Evolutionary conservation across 2,888 invertebrate genomes (phyloP).

Genomic region (Aspidiotus rigidus): DNA sequence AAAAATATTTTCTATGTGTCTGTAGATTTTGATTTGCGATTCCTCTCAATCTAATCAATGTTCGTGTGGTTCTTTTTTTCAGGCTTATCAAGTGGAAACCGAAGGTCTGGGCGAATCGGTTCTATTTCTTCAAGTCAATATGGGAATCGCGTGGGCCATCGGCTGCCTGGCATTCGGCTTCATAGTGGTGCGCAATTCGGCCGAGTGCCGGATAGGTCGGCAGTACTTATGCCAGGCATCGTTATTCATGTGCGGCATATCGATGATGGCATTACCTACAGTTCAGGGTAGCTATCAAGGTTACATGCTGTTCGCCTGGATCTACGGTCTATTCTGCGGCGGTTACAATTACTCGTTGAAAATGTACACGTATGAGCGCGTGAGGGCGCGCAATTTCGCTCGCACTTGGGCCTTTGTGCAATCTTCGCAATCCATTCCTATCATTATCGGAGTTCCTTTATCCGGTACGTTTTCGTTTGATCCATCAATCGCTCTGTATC

Average conservation of each 20-base stretch:
- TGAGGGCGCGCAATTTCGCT: conserved; percentile 74
- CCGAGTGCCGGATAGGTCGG: conserved; percentile 73
- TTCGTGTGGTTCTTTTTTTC: conserved; percentile 30
- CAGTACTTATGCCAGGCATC: conserved; percentile 70
- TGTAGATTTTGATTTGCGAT: too few species aligned
- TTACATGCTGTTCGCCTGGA: conserved; percentile 71
- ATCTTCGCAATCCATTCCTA: conserved; percentile 76
- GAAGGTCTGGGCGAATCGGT: conserved; percentile 60
- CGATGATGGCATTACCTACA: conserved; percentile 66
- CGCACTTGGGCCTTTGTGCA: conserved; percentile 83
- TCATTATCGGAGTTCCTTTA: conserved; percentile 72
- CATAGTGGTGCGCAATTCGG: conserved; percentile 70
- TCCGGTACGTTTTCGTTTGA: conserved; percentile 51
- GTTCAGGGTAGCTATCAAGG: conserved; percentile 63
- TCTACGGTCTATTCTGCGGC: conserved; percentile 77
- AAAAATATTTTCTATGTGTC: too few species aligned
- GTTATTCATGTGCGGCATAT: conserved; percentile 65
- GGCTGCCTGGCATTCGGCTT: conserved; percentile 73
- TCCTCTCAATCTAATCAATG: background rate
- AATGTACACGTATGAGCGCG: conserved; percentile 81
- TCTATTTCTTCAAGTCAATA: conserved; percentile 59
- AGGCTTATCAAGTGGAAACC: conserved; percentile 67
- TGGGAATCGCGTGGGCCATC: conserved; percentile 73
- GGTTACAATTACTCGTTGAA: conserved; percentile 81
- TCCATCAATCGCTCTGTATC: too few species aligned